These are phyloP conservation scores for Riparia riparia DNA, from an alignment of 2,113 vertebrate genomes.

Conservation along the genomic window DNA sequence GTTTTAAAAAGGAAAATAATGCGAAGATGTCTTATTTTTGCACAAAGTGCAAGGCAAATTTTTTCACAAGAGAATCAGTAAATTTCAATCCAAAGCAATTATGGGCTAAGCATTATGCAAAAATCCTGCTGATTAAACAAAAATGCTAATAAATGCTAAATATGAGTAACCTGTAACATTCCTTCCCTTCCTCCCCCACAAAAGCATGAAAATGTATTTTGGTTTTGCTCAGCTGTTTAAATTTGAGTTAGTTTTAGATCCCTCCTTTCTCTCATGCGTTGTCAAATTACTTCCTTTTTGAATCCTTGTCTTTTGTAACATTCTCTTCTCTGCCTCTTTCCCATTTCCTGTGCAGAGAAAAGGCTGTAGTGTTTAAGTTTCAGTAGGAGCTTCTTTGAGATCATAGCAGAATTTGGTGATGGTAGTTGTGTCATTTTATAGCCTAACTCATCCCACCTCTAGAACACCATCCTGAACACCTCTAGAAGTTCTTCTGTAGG, in stretches of 20 bases:
- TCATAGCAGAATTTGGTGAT: neutral
- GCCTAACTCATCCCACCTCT: neutral
- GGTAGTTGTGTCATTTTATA: neutral
- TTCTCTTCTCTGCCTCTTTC: neutral
- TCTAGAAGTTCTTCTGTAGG: neutral
- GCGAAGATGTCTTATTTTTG: neutral
- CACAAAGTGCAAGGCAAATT: neutral
- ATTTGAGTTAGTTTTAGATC: neutral
- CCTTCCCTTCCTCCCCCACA: neutral
- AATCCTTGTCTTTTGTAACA: neutral
- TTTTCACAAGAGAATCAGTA: neutral
- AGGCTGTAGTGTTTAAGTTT: neutral
- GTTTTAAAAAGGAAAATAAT: neutral
- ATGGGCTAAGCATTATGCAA: neutral
- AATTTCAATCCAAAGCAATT: conserved; percentile 2
- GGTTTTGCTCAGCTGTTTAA: neutral
- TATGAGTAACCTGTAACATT: neutral
- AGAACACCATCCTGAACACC: neutral
- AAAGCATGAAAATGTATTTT: neutral
- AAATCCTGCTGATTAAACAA: conserved; percentile 4
- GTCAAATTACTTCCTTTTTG: neutral
- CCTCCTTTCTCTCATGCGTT: neutral
- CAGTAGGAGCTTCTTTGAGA: neutral
- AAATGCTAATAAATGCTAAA: neutral
- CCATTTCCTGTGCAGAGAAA: neutral